Conservation (phyloP, 2,888 invertebrate genomes). For the Synergus laeviventris region DNA sequence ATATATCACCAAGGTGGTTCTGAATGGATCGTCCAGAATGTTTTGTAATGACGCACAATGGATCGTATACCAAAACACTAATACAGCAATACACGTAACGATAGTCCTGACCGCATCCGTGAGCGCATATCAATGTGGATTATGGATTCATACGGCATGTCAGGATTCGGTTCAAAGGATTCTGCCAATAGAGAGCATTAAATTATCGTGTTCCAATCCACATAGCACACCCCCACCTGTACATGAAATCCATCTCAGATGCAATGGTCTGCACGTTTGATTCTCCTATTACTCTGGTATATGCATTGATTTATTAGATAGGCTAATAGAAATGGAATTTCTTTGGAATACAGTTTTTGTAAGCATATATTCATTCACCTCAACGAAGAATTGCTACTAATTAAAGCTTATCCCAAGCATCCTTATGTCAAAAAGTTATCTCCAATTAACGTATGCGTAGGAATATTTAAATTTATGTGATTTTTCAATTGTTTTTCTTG, state of each 20-base stretch:
- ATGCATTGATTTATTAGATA: background rate
- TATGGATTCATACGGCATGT: constrained; percentile 8
- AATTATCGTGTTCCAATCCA: constrained; percentile 33
- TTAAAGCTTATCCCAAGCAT: too few relatives aligned
- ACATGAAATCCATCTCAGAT: constrained; percentile 24
- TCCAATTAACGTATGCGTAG: too few relatives aligned
- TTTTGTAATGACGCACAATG: constrained; percentile 58
- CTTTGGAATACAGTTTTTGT: background rate
- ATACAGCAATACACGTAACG: constrained; percentile 18
- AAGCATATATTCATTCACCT: background rate
- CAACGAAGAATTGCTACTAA: too few relatives aligned
- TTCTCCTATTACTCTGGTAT: background rate
- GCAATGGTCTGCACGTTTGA: background rate
- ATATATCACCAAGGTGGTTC: constrained; percentile 53
- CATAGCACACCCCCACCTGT: background rate
- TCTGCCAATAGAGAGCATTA: constrained; percentile 21
- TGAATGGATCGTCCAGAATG: constrained; percentile 58
- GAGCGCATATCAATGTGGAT: constrained; percentile 18
- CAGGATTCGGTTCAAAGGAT: constrained; percentile 35
- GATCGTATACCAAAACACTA: constrained; percentile 40
- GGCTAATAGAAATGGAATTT: background rate
- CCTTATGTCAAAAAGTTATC: too few relatives aligned
- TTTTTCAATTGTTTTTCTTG: too few relatives aligned
- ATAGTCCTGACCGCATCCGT: constrained; percentile 23
- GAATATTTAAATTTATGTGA: too few relatives aligned